Evolutionary conservation across 1,140 invertebrate genomes (phyloP).

Genomic region (Eumaeus atala): DNA sequence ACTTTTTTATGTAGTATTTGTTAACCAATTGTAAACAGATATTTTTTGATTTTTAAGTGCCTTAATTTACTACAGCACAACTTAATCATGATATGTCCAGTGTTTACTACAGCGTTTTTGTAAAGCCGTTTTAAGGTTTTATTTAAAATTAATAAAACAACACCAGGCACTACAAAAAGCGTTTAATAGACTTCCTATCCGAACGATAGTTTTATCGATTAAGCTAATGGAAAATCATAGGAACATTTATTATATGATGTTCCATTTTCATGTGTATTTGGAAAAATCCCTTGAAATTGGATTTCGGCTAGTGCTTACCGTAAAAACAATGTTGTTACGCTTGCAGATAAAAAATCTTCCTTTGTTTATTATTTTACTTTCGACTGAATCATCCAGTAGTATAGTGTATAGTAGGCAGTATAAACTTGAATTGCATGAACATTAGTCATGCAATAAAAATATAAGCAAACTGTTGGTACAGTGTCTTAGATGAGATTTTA

Average conservation of each 20-base stretch:
- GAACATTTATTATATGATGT: no score
- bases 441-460: slow-evolving; percentile 33
- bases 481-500: no score
- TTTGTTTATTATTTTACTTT: slow-evolving; percentile 44
- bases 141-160: background rate
- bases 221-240: no score
- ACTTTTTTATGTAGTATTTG: slow-evolving; percentile 19
- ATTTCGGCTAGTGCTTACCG: slow-evolving; percentile 43
- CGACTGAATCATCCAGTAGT: slow-evolving; percentile 34
- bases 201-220: background rate
- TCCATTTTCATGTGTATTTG: no score
- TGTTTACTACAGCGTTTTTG: slow-evolving; percentile 8
- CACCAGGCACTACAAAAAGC: no score
- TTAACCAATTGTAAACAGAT: slow-evolving; percentile 5
- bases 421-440: slow-evolving; percentile 24
- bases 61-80: slow-evolving; percentile 22
- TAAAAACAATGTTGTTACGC: slow-evolving; percentile 1
- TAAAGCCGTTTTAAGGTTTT: slow-evolving; percentile 11
- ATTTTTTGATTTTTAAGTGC: slow-evolving; percentile 14
- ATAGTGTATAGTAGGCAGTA: slow-evolving; percentile 17
- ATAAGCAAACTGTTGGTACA: slow-evolving; percentile 29
- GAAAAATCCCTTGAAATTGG: slow-evolving; percentile 36
- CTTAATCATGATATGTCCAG: slow-evolving; percentile 23
- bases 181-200: background rate
- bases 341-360: slow-evolving; percentile 22